phyloP scores from a whole-genome alignment of 1,140 invertebrate genomes.

The Platorchestia sp. region DNA sequence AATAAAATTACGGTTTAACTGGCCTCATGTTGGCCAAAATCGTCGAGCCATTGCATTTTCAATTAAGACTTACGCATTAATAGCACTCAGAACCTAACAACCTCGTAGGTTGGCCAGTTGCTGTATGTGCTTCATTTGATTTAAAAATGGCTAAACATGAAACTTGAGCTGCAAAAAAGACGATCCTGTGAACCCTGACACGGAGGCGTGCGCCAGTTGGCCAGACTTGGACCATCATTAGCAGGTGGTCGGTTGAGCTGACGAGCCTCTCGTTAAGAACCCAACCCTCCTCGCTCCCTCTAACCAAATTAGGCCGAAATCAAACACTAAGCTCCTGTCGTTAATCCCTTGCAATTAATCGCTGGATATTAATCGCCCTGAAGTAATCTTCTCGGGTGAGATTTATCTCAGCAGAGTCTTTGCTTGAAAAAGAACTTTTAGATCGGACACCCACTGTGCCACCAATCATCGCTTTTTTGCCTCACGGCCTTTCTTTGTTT shows the following conservation, averaged over 20 bases:
- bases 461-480: conserved; percentile 40
- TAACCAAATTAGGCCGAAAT: conserved; percentile 52
- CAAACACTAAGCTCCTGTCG: conserved; percentile 52
- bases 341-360: conserved; percentile 51
- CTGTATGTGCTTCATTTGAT: no score
- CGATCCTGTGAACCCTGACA: not conserved
- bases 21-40: no score
- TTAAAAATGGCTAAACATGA: no score
- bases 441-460: conserved; percentile 47
- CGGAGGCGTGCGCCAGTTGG: not conserved
- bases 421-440: conserved; percentile 48
- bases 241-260: not conserved
- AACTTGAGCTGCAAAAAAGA: no score
- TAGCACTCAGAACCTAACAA: no score
- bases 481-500: not conserved
- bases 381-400: conserved; percentile 33
- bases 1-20: no score
- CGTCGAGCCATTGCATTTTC: no score
- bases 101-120: no score
- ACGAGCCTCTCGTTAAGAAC: conserved; percentile 18
- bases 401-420: conserved; percentile 36
- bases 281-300: conserved; percentile 20
- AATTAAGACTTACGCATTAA: no score
- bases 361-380: conserved; percentile 49
- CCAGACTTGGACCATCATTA: not conserved